Evolutionary conservation across 2,888 invertebrate species (phyloP).

Genomic region (Mellilla xanthometata): DNA sequence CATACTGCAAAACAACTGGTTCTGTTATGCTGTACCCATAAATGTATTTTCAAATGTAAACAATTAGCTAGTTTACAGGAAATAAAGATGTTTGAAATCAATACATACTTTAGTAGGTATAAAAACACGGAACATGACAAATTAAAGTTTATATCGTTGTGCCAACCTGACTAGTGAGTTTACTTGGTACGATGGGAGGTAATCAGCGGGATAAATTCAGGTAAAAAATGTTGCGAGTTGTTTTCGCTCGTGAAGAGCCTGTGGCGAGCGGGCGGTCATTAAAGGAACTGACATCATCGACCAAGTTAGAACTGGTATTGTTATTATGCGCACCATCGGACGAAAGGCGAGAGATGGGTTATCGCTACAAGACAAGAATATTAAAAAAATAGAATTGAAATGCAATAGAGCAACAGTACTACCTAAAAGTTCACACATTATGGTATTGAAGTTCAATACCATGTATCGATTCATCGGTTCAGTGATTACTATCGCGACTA

Average conservation of each 20-base stretch:
- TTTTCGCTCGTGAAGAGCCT: constrained; percentile 63
- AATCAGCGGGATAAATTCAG: constrained; percentile 41
- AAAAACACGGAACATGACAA: constrained; percentile 35
- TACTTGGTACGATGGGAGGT: constrained; percentile 31
- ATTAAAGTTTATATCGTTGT: no score
- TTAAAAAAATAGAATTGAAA: constrained; percentile 52
- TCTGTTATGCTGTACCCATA: constrained; percentile 49
- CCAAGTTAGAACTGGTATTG: constrained; percentile 64
- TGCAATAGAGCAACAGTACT: constrained; percentile 46
- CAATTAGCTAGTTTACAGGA: constrained; percentile 37
- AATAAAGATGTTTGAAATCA: constrained; percentile 36
- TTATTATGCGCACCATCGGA: constrained; percentile 60
- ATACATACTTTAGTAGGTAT: constrained; percentile 29
- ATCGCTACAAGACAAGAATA: constrained; percentile 62
- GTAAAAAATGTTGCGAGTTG: constrained; percentile 47
- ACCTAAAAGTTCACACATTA: constrained; percentile 19
- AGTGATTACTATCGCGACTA: constrained; percentile 60
- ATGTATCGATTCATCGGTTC: constrained; percentile 56
- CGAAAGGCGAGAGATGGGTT: constrained; percentile 67
- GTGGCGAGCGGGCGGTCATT: constrained; percentile 58
- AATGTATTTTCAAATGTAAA: constrained; percentile 56
- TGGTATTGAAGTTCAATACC: constrained; percentile 66
- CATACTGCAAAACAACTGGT: constrained; percentile 66
- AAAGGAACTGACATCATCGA: constrained; percentile 80
- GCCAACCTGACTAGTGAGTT: no score